phyloP scores from a whole-genome alignment of 2,888 invertebrate genomes.

The Podotricha telesiphe region DNA sequence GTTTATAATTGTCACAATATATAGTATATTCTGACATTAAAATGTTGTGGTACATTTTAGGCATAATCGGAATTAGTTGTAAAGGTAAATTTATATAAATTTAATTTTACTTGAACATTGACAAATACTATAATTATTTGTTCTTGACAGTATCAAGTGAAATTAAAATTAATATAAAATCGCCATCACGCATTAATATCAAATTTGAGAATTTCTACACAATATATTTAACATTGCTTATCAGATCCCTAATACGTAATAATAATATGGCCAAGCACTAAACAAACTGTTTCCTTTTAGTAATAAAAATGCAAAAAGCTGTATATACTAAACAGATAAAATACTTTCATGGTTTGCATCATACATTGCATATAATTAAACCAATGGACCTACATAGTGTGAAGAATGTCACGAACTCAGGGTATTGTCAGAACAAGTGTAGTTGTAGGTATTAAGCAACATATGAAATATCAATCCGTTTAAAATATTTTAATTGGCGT shows the following conservation, averaged over 20 bases:
- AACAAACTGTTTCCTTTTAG: slow-evolving; percentile 5
- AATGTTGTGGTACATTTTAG: background rate
- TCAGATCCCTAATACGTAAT: slow-evolving; percentile 11
- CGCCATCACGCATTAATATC: slow-evolving; percentile 11
- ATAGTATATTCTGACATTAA: background rate
- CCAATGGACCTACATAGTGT: background rate
- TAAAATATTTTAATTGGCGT: background rate
- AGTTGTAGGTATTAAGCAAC: too few species aligned
- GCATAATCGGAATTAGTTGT: background rate
- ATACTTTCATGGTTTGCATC: background rate
- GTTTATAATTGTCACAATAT: background rate
- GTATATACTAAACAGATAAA: background rate
- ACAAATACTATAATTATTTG: background rate
- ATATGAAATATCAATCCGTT: background rate
- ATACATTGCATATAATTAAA: too few species aligned
- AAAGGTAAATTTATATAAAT: background rate
- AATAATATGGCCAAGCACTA: slow-evolving; percentile 15
- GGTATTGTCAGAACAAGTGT: too few species aligned
- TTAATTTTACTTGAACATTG: background rate
- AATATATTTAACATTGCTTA: slow-evolving; percentile 7
- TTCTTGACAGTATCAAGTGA: background rate
- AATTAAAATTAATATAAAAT: background rate
- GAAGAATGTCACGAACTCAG: too few species aligned
- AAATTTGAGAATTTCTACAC: slow-evolving; percentile 8
- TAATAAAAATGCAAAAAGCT: slow-evolving; percentile 21